Evolutionary conservation across 1,140 invertebrate genomes (phyloP).

Genomic region (Holcopasites calliopsidis): DNA sequence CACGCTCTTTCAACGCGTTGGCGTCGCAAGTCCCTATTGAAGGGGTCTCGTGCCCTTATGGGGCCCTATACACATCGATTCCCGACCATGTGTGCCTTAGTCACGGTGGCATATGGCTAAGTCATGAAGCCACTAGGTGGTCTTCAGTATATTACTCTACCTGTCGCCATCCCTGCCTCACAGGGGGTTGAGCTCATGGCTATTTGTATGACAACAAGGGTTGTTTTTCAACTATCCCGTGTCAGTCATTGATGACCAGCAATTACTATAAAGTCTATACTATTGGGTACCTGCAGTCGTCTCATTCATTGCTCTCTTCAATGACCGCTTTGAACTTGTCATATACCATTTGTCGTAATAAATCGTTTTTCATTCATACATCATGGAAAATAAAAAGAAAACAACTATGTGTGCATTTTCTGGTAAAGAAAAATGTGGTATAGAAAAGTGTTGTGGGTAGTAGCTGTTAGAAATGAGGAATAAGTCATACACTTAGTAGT

Average conservation of each 20-base stretch:
- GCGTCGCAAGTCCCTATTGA: constrained; percentile 17
- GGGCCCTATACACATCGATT: constrained; percentile 61
- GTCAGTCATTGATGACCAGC: constrained; percentile 52
- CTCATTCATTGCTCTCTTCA: background rate
- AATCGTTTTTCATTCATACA: background rate
- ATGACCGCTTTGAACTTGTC: background rate
- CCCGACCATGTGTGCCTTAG: constrained; percentile 77
- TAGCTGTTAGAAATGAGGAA: too few species aligned
- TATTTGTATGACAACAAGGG: constrained; percentile 76
- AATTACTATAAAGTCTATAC: constrained; percentile 1
- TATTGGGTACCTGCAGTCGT: background rate
- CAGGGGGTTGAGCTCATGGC: constrained; percentile 56
- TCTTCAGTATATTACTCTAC: constrained; percentile 77
- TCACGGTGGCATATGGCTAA: constrained; percentile 78
- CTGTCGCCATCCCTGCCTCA: constrained; percentile 73
- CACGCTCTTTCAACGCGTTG: constrained; percentile 56
- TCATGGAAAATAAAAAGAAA: too few species aligned
- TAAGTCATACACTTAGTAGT: too few species aligned
- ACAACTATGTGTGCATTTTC: too few species aligned
- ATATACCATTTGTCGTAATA: background rate
- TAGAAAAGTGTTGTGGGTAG: too few species aligned
- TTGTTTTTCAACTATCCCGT: constrained; percentile 42
- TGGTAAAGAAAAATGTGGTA: too few species aligned
- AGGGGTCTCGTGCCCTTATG: constrained; percentile 42
- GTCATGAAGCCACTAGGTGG: constrained; percentile 79